Percentiles rank a stretch among this genome's conserved stretches.
phyloP scores from a whole-genome alignment of 2,888 invertebrate species.

The Lasioglossum leucozonium region DNA sequence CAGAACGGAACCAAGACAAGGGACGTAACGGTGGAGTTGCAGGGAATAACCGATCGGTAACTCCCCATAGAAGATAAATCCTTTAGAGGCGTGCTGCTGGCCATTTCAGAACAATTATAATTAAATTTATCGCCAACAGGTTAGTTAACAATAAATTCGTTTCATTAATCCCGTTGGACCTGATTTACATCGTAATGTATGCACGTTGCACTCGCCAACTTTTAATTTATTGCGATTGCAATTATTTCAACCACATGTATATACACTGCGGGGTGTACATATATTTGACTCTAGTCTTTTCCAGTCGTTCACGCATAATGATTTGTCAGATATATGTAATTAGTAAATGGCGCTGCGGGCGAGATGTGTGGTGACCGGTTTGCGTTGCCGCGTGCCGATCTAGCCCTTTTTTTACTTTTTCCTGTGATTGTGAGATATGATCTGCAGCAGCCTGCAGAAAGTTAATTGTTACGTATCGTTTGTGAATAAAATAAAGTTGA shows the following conservation, averaged over 20 bases:
- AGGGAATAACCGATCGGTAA: slow-evolving; percentile 73
- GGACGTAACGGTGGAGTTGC: slow-evolving; percentile 65
- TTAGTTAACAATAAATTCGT: neutral
- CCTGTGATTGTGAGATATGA: too few species aligned
- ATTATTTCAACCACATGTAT: neutral
- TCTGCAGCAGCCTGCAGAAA: too few species aligned
- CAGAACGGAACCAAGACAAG: slow-evolving; percentile 55
- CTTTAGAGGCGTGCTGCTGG: slow-evolving; percentile 26
- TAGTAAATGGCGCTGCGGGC: too few species aligned
- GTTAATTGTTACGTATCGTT: too few species aligned
- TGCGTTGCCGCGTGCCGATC: too few species aligned
- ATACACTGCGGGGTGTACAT: too few species aligned
- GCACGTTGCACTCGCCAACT: neutral
- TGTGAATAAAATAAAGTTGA: too few species aligned
- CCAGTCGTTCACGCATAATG: too few species aligned
- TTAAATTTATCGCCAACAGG: neutral
- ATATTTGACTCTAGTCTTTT: too few species aligned
- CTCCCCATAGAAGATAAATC: slow-evolving; percentile 60
- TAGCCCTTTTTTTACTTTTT: too few species aligned
- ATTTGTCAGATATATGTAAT: too few species aligned
- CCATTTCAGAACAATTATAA: slow-evolving; percentile 3
- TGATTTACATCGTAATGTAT: neutral
- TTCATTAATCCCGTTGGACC: slow-evolving; percentile 3
- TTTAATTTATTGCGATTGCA: neutral
- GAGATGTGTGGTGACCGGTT: too few species aligned